Evolutionary conservation across 2,888 invertebrate genomes (phyloP), one percentile per base, ranked within the genome.

Genomic region (Drosophila rubida): DNA sequence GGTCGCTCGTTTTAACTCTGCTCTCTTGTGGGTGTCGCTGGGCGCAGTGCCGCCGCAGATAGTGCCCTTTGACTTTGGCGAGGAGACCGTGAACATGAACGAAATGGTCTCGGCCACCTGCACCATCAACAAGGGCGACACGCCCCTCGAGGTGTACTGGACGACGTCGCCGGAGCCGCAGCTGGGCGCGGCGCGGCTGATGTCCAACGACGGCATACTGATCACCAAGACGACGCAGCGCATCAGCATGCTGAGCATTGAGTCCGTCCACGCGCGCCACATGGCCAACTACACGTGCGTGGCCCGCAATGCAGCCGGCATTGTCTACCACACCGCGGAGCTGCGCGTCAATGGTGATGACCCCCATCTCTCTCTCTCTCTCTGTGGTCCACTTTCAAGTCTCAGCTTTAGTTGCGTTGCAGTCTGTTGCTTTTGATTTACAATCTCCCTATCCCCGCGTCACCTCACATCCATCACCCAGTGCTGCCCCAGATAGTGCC

Each of bases 121-220:
- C 91, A 94, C 95, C 50, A 93, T 95, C 49, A 94, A 94, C 87
- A 95, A 96, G 90, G 96, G 97, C 65, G 97, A 97, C 91, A 94
- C 95, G 82, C 97, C 97, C 1, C 93, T 97, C 71, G 94, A 95
- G 77, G 94, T 96, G 68, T 93, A 93, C 68, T 96, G 96, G 96
- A 91, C 90, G 0, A 92, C 92, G 13, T 88, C 91, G 2, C 92
- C 91, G 57, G 90, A 90, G 30, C 93, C 93, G 27, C 93, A 93
- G 79, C 93, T 94, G 72, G 93, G 94, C 78, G 83, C 75, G 11
- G 90, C 89, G 7, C 93, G 94, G 74, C 90, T 93, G 48, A 92
- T 92, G 83, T 93, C 92, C 83, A 94, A 94, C 72, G 90, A 94
- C 88, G 94, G 94, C 80, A 94, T 95, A 62, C 91, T 94, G 53